Base-by-base conservation (phyloP, 2,797 vertebrate genomes). In the Anisognathus igniventris region DNA sequence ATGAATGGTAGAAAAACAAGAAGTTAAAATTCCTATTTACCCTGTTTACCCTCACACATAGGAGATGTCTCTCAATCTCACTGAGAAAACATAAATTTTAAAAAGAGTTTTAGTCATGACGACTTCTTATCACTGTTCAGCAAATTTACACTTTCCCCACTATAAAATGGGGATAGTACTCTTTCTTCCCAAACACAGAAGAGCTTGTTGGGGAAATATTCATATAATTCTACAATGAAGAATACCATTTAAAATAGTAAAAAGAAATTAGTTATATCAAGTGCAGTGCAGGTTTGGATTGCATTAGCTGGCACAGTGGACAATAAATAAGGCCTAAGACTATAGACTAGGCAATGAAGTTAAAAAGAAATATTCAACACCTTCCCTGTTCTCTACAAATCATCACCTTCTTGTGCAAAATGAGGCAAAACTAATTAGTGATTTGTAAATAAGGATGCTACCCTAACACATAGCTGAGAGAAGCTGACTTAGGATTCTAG, bases 201-300 rank as follows among this genome's bases (percentile, higher is more conserved):
- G 72, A 81, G 37, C 14, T 44, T 42, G 19, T 1, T 6, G 2
- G 18, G 37, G 42, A 91, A 85, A 61, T 61, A 86, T 40, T 91
- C 8, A 87, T n/a, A 28, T 57, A 93, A 86, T 75, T 77, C 65
- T 68, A 9, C 40, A 91, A 82, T 54, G 75, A 96, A 81, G 47
- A 92, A 89, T 56, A 33, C 9, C 35, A 54, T 3, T 82, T 78
- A 87, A 95, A 89, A 89, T 37, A 71, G 35, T 74, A 92, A 87
- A 93, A 85, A 65, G 10, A 88, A 81, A 88, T 64, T 23, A 94
- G 64, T 72, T 72, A 91, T 87, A 92, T 47, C 70, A 82, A 88
- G 67, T 27, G 64, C 42, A 83, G 20, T 31, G 45, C 50, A 91
- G 60, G 75, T 86, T 91, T 92, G 57, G 77, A 90, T 61, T 87